Conservation (phyloP, 2,888 invertebrate species). For the Melanchra persicariae region DNA sequence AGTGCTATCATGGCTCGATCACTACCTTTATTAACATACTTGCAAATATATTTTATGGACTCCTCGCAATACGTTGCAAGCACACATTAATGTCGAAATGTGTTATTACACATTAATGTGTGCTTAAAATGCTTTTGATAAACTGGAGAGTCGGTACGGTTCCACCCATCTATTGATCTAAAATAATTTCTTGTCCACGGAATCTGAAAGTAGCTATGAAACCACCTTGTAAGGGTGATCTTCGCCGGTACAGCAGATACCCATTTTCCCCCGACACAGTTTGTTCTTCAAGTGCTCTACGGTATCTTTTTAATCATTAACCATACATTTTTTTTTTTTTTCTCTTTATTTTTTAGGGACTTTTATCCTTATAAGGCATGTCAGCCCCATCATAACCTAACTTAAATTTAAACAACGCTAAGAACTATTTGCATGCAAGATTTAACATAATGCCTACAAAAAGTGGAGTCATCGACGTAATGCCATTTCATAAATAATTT, state of each 20-base stretch:
- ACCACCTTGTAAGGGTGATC: neutral
- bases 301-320: too few relatives aligned
- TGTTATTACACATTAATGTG: neutral
- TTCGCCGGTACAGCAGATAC: neutral
- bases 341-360: too few relatives aligned
- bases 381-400: too few relatives aligned
- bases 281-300: neutral
- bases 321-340: too few relatives aligned
- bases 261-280: conserved; percentile 5
- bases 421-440: too few relatives aligned
- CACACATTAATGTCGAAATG: too few relatives aligned
- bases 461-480: too few relatives aligned
- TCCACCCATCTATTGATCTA: conserved; percentile 8
- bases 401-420: too few relatives aligned
- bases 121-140: neutral
- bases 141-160: neutral
- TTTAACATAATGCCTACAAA: too few relatives aligned
- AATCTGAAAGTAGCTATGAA: neutral
- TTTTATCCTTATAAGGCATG: too few relatives aligned
- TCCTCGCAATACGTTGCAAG: neutral
- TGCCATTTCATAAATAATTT: too few relatives aligned
- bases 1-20: neutral
- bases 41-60: neutral
- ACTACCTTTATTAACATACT: neutral
- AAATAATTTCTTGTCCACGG: neutral